phyloP scores from a whole-genome alignment of 2,797 vertebrate genomes.

The Limosa lapponica region DNA sequence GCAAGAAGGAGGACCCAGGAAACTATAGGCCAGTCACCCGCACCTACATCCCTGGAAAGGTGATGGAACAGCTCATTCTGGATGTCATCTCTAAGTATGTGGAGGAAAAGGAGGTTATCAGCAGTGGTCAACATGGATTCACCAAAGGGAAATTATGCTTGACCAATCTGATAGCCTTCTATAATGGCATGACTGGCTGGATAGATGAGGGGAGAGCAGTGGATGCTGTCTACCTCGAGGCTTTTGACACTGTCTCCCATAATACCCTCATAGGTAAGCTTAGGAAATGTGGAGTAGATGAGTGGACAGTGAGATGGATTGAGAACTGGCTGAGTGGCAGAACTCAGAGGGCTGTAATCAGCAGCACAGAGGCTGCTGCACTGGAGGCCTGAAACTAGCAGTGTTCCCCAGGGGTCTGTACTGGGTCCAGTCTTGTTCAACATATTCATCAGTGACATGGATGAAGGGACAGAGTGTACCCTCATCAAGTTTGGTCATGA shows the following conservation, averaged over 20 bases:
- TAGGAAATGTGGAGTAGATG: background rate
- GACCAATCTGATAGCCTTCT: background rate
- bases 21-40: background rate
- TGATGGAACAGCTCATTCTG: background rate
- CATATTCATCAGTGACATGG: background rate
- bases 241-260: background rate
- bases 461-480: background rate
- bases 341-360: background rate
- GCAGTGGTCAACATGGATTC: background rate
- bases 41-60: background rate
- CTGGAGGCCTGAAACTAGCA: background rate
- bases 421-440: background rate
- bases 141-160: background rate
- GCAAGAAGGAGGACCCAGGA: background rate
- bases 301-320: background rate
- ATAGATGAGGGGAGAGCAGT: background rate
- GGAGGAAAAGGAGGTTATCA: background rate
- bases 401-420: background rate
- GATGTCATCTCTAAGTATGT: background rate
- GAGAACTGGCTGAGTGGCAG: background rate
- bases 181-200: background rate
- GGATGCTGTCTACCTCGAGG: background rate
- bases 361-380: background rate
- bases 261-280: background rate
- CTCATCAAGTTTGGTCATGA: background rate